phyloP scores from a whole-genome alignment of 2,797 vertebrate genomes.

The Sciaenops ocellatus region DNA sequence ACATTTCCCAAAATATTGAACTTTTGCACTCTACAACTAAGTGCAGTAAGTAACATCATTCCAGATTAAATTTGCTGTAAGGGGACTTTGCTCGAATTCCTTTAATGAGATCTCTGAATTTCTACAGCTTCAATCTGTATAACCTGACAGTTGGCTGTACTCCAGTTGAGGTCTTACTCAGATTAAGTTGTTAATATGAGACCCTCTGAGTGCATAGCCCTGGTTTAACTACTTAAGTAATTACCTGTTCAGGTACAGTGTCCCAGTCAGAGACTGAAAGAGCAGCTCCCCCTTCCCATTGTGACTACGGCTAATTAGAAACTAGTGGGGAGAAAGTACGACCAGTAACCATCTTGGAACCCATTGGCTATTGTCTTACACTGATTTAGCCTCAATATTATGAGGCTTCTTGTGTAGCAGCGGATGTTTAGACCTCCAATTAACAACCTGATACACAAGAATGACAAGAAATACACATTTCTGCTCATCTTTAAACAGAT shows the following conservation, averaged over 20 bases:
- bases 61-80: background rate
- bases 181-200: background rate
- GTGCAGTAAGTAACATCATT: background rate
- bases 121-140: background rate
- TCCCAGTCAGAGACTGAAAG: background rate
- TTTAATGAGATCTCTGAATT: background rate
- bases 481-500: too few species aligned
- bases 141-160: constrained; percentile 6
- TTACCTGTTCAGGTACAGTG: background rate
- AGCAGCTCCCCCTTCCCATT: background rate
- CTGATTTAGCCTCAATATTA: too few species aligned
- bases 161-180: background rate
- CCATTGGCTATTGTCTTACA: too few species aligned
- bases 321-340: background rate
- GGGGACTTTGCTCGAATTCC: background rate
- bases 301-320: background rate
- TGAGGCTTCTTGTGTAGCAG: too few species aligned
- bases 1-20: background rate
- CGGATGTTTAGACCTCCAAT: too few species aligned
- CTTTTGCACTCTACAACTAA: background rate
- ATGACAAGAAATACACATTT: too few species aligned
- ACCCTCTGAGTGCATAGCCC: background rate
- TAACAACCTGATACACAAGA: too few species aligned
- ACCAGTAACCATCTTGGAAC: background rate
- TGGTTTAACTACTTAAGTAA: background rate